A percentile compares a stretch with the other conserved stretches of the same genome.
Conservation (phyloP, 2,113 vertebrate genomes). For the Calyptomena viridis region DNA sequence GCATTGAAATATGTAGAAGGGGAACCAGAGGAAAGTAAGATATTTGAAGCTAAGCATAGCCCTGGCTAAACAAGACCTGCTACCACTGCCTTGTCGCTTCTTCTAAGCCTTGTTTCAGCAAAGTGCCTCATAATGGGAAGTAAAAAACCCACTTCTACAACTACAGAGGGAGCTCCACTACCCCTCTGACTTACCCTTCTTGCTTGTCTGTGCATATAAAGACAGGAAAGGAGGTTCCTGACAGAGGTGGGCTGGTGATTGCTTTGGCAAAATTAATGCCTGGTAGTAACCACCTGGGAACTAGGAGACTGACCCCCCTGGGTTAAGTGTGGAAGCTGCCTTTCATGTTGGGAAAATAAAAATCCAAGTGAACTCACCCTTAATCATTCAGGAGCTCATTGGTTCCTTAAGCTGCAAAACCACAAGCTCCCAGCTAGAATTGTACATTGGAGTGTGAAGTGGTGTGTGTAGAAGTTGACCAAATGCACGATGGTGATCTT, state of each 20-base stretch:
- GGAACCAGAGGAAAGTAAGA: not conserved
- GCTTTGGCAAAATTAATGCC: not conserved
- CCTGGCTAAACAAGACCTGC: not conserved
- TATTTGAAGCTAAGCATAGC: not conserved
- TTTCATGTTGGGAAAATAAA: not conserved
- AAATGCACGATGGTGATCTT: not conserved
- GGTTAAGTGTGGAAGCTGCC: not conserved
- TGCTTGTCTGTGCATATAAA: not conserved
- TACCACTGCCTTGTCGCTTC: not conserved
- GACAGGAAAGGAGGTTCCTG: not conserved
- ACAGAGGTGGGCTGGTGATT: not conserved
- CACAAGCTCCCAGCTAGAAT: not conserved
- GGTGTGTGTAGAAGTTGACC: not conserved
- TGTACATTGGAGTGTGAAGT: fast-evolving
- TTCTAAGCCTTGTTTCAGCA: not conserved
- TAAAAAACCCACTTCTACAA: not conserved
- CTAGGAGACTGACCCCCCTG: not conserved
- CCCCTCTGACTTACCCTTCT: not conserved
- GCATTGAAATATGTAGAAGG: not conserved
- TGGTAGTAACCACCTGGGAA: not conserved
- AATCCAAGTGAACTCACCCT: not conserved
- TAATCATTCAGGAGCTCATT: not conserved
- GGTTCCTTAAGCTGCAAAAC: not conserved
- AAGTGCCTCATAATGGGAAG: not conserved
- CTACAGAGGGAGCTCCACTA: not conserved